Evolutionary conservation across 2,888 invertebrate genomes (phyloP), one percentile per base, ranked within the genome.

Genomic region (Sympetrum striolatum): DNA sequence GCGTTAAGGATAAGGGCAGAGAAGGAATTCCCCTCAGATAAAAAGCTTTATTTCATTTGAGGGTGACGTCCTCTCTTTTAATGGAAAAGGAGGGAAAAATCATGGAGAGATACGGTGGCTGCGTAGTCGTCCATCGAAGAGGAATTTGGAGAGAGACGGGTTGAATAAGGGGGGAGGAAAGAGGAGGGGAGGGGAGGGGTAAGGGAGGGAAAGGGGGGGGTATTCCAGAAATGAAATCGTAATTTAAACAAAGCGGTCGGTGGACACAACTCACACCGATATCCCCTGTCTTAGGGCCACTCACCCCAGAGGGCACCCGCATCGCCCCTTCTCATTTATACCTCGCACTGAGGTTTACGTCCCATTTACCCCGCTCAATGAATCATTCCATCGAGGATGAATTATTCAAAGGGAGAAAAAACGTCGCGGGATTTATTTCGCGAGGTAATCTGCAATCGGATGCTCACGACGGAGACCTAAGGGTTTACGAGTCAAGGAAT

Each of bases 361-460:
- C 37, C 86, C 86, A 86, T 86, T 86, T 86, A 86, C 35, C 86
- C 86, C 60, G 58, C 35, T 86, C 86, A 60, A 86, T 86, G 86
- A 86, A 86, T 86, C 86, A 86, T 86, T 86, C 86, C 60, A 86
- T 86, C 60, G 86, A 37, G 60, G 60, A 86, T 86, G 86, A 86
- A 86, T 86, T 86, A 86, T 86, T 86, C 86, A 86, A 60, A 86
- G 86, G 60, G 86, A 60, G 86, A 31, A 86, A 86, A 86, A 86
- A 86, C 64, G 60, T 86, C 37, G 60, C 73, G 73, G 31, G 73
- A 31, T 73, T 73, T 73, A 53, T 73, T 44, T 39, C 15, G 81
- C 22, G 44, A 44, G 14, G 81, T 37, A 25, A 53, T 53, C 48
- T 48, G 48, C 25, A 12, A 48, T 25, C 53, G 31, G 81, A 44